Conservation (phyloP, 2,888 invertebrate genomes). For the Erebia palarica region DNA sequence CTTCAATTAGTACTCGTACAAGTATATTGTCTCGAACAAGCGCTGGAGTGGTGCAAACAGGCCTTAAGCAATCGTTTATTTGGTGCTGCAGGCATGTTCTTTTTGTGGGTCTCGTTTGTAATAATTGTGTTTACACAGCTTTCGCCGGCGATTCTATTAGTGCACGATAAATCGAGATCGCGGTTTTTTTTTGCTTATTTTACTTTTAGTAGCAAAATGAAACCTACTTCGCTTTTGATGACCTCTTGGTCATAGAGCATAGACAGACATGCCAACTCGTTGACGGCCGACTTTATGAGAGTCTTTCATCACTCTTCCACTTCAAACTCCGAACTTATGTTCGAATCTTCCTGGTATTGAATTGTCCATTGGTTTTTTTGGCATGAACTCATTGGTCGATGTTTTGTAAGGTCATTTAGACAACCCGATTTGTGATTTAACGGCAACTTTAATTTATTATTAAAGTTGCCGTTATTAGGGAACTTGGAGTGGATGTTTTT, state of each 20-base stretch:
- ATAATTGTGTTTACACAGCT: slow-evolving; percentile 31
- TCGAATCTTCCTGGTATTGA: not conserved
- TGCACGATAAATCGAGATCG: slow-evolving; percentile 19
- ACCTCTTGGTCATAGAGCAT: not conserved
- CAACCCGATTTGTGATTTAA: not conserved
- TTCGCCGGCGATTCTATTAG: slow-evolving; percentile 28
- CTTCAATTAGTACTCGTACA: not conserved
- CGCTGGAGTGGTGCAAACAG: not conserved
- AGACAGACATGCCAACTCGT: not conserved
- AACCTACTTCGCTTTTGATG: slow-evolving; percentile 25
- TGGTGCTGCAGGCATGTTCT: slow-evolving; percentile 19
- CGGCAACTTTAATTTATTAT: not conserved
- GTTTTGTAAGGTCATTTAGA: not conserved
- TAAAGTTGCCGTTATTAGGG: too few species aligned
- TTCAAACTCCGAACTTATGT: not conserved
- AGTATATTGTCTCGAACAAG: not conserved
- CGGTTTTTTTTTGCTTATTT: slow-evolving; percentile 4
- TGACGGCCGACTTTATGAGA: not conserved
- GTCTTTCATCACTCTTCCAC: not conserved
- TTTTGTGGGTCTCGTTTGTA: slow-evolving; percentile 17
- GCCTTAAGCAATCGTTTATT: slow-evolving; percentile 19
- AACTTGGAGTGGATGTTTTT: not conserved
- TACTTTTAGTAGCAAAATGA: slow-evolving; percentile 19
- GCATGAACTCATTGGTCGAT: not conserved
- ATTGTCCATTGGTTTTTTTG: not conserved